Conservation (phyloP, 2,797 vertebrate species). For the Melopsittacus undulatus region DNA sequence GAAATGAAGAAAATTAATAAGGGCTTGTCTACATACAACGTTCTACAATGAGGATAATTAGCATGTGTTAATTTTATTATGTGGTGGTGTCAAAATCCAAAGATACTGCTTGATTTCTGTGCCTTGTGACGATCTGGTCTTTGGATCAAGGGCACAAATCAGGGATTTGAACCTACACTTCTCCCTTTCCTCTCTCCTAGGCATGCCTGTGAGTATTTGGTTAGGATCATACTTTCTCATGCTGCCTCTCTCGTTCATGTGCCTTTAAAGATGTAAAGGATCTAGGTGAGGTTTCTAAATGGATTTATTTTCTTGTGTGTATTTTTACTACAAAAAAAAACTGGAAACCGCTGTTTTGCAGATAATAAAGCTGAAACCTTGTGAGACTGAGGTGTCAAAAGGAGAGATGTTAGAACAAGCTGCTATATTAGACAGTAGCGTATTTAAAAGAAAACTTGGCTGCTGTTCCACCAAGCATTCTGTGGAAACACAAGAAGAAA, state of each 20-base stretch:
- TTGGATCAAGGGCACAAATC: not conserved
- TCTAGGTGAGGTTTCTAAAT: not conserved
- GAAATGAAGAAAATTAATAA: not conserved
- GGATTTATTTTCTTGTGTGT: not conserved
- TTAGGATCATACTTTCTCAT: not conserved
- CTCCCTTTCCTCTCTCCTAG: not conserved
- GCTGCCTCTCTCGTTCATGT: not conserved
- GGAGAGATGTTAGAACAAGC: not conserved
- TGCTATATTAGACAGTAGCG: not conserved
- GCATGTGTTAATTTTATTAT: not conserved
- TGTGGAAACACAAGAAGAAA: not conserved
- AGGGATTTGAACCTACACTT: not conserved
- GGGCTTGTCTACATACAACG: not conserved
- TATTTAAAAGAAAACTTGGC: conserved; percentile 4
- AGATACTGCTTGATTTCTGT: not conserved
- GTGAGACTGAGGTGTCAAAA: conserved; percentile 13
- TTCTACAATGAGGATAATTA: not conserved
- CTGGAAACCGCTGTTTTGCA: not conserved
- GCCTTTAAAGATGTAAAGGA: not conserved
- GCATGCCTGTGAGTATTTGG: not conserved
- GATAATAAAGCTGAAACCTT: conserved; percentile 3
- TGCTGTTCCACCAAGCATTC: not conserved
- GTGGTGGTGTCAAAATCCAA: not conserved
- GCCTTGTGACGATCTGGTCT: not conserved
- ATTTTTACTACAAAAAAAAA: not conserved